Conservation (phyloP, 1,140 invertebrate species). For the Drosophila aff. region DNA sequence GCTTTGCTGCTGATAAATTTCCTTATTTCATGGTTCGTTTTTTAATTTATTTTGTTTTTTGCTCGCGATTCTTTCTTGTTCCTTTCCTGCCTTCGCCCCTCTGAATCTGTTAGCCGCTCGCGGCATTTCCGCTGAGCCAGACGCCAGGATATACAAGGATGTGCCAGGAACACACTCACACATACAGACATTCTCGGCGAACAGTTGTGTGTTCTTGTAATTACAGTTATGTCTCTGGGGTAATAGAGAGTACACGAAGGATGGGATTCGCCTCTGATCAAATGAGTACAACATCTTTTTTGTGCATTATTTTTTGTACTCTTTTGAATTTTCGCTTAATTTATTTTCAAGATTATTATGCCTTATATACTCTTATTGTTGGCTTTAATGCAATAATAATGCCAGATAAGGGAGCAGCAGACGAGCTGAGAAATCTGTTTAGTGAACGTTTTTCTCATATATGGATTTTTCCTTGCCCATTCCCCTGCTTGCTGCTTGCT, state of each 20-base stretch:
- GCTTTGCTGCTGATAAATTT: slow-evolving; percentile 73
- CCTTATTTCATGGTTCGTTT: slow-evolving; percentile 82
- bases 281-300: slow-evolving; percentile 64
- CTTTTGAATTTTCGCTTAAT: slow-evolving; percentile 4
- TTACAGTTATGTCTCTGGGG: slow-evolving; percentile 82
- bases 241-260: slow-evolving; percentile 47
- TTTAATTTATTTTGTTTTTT: slow-evolving; percentile 70
- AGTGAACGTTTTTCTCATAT: slow-evolving; percentile 15
- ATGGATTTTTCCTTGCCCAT: background rate
- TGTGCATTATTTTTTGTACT: slow-evolving; percentile 32
- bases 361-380: slow-evolving; percentile 26
- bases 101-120: slow-evolving; percentile 53
- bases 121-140: slow-evolving; percentile 72
- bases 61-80: slow-evolving; percentile 26
- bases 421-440: slow-evolving; percentile 45
- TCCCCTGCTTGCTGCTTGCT: background rate
- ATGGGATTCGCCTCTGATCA: slow-evolving; percentile 19
- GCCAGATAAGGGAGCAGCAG: slow-evolving; percentile 36
- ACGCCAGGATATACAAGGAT: slow-evolving; percentile 41
- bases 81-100: slow-evolving; percentile 20
- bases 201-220: slow-evolving; percentile 71
- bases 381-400: slow-evolving; percentile 61
- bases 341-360: background rate
- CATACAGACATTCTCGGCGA: slow-evolving; percentile 8
- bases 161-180: slow-evolving; percentile 37